These are phyloP conservation scores for Rugalucina vietnamica DNA, from an alignment of 2,888 invertebrate genomes.

Conservation along the genomic window DNA sequence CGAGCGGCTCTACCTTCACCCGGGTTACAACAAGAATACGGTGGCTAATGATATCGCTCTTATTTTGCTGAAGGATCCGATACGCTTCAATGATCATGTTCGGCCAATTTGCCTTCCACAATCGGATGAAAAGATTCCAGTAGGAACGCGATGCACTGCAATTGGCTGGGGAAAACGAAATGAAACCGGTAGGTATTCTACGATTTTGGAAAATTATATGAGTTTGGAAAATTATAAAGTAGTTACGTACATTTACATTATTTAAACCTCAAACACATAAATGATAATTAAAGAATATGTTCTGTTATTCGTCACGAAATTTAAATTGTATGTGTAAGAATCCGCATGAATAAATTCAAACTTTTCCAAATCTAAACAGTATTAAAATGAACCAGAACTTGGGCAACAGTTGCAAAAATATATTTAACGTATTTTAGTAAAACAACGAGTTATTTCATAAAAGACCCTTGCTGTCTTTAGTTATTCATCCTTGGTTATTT, in stretches of 20 bases:
- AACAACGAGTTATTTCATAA: no score
- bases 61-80: conserved; percentile 68
- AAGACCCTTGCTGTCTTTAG: no score
- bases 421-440: no score
- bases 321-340: no score
- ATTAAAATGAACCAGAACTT: no score
- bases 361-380: no score
- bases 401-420: no score
- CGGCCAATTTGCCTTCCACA: conserved; percentile 76
- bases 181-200: conserved; percentile 64
- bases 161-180: conserved; percentile 76
- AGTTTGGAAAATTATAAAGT: no score
- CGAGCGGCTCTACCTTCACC: conserved; percentile 63
- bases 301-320: background rate
- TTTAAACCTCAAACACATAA: background rate
- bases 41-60: conserved; percentile 78
- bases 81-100: conserved; percentile 76
- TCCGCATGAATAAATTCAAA: no score
- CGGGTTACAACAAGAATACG: conserved; percentile 64
- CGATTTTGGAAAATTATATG: no score
- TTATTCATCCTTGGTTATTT: no score
- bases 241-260: no score
- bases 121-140: conserved; percentile 49
- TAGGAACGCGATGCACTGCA: conserved; percentile 73
- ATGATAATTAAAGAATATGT: background rate